Percentiles rank a stretch among this genome's conserved stretches.
Conservation (phyloP, 2,888 invertebrate genomes). For the Erebia palarica region DNA sequence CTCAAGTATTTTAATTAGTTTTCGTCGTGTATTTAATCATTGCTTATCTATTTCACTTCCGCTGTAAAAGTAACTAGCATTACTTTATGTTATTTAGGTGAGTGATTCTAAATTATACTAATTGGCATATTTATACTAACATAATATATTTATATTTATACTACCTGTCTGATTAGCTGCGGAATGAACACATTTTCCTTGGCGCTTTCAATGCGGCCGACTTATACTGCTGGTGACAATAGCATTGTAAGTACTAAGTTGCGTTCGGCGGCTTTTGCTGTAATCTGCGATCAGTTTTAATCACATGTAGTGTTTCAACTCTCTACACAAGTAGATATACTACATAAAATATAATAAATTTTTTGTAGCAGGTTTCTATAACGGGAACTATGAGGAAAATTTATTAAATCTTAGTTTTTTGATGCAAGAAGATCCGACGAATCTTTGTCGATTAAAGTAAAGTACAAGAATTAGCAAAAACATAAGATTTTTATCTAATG, state of each 20-base stretch:
- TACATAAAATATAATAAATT: neutral
- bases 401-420: neutral
- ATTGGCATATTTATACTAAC: no score
- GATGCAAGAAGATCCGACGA: neutral
- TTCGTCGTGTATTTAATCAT: neutral
- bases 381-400: conserved; percentile 11
- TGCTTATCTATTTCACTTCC: neutral
- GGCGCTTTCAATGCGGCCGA: neutral
- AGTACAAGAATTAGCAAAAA: no score
- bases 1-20: conserved; percentile 2
- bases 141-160: no score
- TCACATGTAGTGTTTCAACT: neutral
- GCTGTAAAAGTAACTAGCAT: no score
- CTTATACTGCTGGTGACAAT: neutral
- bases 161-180: no score
- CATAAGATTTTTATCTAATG: no score
- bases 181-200: neutral
- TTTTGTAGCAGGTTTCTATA: neutral
- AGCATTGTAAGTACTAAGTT: neutral
- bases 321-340: neutral
- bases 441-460: neutral
- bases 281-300: conserved; percentile 1
- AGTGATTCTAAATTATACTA: no score
- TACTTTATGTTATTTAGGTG: no score
- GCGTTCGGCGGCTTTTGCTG: neutral